phyloP scores from a whole-genome alignment of 2,797 vertebrate genomes.

The Bradypodion ventrale region DNA sequence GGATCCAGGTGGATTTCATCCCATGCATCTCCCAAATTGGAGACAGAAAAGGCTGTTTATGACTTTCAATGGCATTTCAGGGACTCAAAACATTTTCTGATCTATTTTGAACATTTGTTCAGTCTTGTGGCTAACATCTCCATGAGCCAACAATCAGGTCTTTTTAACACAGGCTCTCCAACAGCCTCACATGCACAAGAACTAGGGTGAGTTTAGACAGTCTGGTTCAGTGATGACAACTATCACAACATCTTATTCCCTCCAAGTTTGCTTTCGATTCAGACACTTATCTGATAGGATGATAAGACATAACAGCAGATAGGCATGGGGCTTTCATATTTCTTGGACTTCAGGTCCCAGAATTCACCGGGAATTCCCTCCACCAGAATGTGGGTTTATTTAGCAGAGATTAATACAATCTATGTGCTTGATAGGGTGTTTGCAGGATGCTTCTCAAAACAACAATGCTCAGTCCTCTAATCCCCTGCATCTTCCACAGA shows the following conservation, averaged over 20 bases:
- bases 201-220: conserved; percentile 13
- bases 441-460: too few relatives aligned
- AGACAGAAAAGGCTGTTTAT: not conserved
- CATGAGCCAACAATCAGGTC: not conserved
- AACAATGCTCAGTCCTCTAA: too few relatives aligned
- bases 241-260: not conserved
- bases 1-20: not conserved
- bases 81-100: not conserved
- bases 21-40: conserved; percentile 3
- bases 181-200: not conserved
- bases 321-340: too few relatives aligned
- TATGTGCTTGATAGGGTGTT: too few relatives aligned
- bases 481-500: too few relatives aligned
- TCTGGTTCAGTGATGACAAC: not conserved
- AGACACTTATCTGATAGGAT: not conserved
- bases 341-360: too few relatives aligned
- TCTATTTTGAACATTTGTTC: not conserved
- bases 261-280: too few relatives aligned
- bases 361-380: too few relatives aligned
- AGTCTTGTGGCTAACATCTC: not conserved
- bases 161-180: not conserved
- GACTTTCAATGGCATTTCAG: not conserved
- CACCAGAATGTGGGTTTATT: too few relatives aligned
- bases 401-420: too few relatives aligned
- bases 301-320: not conserved